These are phyloP conservation scores for Asteroscopus sphinx DNA, from an alignment of 2,888 invertebrate species.

Conservation along the genomic window DNA sequence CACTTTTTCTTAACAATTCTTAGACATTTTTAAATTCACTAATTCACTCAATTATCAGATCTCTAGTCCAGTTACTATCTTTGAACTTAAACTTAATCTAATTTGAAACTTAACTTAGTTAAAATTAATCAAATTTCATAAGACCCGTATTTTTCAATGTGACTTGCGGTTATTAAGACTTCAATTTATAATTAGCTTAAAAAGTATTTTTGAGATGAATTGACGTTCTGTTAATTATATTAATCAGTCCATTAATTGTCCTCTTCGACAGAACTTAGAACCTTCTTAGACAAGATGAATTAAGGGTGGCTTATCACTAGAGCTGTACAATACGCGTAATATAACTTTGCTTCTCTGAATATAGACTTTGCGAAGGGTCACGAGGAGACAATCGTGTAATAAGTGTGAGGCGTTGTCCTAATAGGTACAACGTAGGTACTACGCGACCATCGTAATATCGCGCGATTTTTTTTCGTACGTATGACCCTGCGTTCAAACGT, in stretches of 20 bases:
- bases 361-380: too few species aligned
- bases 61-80: constrained; percentile 28
- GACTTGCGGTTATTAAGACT: constrained; percentile 23
- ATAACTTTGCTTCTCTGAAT: too few species aligned
- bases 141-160: constrained; percentile 20
- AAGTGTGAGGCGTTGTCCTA: too few species aligned
- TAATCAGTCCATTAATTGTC: not conserved
- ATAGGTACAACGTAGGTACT: too few species aligned
- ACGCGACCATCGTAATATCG: too few species aligned
- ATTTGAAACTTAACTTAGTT: constrained; percentile 34
- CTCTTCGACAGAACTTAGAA: too few species aligned
- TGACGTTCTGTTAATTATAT: not conserved
- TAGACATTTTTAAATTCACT: constrained; percentile 8
- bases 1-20: not conserved
- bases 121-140: constrained; percentile 35
- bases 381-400: too few species aligned
- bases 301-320: too few species aligned
- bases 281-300: too few species aligned
- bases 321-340: too few species aligned
- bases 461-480: too few species aligned
- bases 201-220: not conserved
- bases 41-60: constrained; percentile 23
- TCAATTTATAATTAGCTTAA: not conserved
- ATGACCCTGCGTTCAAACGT: too few species aligned
- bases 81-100: constrained; percentile 29